Conservation (phyloP, 2,888 invertebrate species). For the Ophion costatus region DNA sequence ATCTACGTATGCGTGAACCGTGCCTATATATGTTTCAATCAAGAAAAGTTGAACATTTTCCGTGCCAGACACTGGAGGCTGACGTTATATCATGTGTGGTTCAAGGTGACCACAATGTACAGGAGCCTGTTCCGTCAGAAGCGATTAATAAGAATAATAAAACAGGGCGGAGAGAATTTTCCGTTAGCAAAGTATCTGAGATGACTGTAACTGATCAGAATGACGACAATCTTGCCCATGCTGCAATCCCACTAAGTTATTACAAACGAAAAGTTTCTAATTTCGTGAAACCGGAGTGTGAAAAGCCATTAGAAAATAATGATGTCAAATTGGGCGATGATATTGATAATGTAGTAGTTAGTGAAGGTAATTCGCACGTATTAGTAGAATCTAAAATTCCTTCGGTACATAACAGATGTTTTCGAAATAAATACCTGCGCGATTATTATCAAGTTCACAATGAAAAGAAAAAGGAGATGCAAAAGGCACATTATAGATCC, state of each 20-base stretch:
- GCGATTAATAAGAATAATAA: no score
- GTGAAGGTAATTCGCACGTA: no score
- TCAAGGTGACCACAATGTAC: neutral
- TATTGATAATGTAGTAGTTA: no score
- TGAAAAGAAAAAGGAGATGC: neutral
- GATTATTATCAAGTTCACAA: neutral
- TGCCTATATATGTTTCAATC: conserved; percentile 41
- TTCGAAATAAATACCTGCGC: neutral
- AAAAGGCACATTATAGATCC: neutral
- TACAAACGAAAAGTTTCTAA: no score
- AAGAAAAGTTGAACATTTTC: conserved; percentile 19
- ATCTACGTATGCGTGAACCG: conserved; percentile 20
- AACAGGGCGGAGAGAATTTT: no score
- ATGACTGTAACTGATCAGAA: no score
- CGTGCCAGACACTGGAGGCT: neutral
- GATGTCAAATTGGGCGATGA: no score
- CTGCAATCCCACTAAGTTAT: no score
- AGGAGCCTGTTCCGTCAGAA: neutral
- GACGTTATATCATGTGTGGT: neutral
- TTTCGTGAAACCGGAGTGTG: no score
- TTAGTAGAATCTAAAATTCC: neutral
- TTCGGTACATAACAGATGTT: neutral
- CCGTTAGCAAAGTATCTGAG: no score
- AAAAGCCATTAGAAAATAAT: no score
- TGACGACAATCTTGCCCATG: no score